Evolutionary conservation across 2,113 vertebrate genomes (phyloP).

Genomic region (Lanius collurio): DNA sequence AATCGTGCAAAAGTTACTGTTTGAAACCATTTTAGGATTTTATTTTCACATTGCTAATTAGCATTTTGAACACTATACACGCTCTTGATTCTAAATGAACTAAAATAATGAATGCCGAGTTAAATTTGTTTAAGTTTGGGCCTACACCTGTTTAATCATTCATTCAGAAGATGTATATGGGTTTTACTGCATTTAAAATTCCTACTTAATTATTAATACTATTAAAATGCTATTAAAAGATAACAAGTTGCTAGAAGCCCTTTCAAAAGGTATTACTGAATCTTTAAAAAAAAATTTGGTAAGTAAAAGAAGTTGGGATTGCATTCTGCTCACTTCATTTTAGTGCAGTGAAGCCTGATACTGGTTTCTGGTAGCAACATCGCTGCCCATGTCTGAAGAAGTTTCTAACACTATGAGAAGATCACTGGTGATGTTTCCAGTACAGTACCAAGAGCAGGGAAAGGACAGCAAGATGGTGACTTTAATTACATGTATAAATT

Average conservation of each 20-base stretch:
- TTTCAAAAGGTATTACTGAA: conserved; percentile 36
- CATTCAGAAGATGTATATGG: neutral
- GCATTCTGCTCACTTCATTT: neutral
- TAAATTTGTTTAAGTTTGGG: conserved; percentile 28
- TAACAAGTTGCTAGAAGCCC: neutral
- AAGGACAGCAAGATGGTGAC: conserved; percentile 53
- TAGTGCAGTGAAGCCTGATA: neutral
- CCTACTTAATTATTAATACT: conserved; percentile 9
- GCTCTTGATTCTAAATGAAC: conserved; percentile 58
- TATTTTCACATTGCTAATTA: conserved; percentile 50
- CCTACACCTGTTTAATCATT: conserved; percentile 52
- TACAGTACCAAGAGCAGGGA: conserved; percentile 53
- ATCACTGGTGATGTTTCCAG: neutral
- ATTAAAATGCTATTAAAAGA: conserved; percentile 25
- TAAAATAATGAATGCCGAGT: conserved; percentile 29
- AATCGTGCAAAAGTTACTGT: conserved; percentile 5
- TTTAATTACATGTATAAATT: conserved; percentile 73
- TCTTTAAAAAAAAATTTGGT: neutral
- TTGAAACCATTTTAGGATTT: conserved; percentile 28
- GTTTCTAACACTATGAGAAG: neutral
- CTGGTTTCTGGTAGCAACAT: neutral
- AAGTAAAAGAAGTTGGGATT: neutral
- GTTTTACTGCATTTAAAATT: conserved; percentile 30
- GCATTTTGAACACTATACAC: conserved; percentile 32
- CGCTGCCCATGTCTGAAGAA: neutral